Base-by-base conservation (phyloP, 2,797 vertebrate genomes). In the Kryptopterus vitreolus region DNA sequence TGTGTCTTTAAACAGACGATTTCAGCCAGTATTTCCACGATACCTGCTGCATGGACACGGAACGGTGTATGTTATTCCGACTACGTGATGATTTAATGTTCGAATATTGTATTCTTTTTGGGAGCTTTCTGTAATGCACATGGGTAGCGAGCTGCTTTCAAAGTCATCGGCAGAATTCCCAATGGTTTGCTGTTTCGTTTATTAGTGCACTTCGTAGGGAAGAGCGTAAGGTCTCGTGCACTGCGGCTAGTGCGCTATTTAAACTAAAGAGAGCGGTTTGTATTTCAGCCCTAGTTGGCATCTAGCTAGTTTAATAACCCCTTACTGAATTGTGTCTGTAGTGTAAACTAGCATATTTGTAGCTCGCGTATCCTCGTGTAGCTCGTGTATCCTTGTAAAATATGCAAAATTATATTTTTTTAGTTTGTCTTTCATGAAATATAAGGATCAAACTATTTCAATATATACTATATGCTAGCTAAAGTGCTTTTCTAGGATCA, bases 1-100 rank as follows among this genome's bases (percentile, higher is more conserved):
- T 89, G 89, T 89, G 89, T 93, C 8, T 77, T 93, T 12, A 87
- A 84, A 77, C 90, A 88, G 2, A 78, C 81, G 24, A 82, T 77
- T 3, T 87, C 86, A 81, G 65, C 66, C 15, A 84, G 77, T 58
- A 52, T 85, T 12, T 87, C 81, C 81, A 83, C 78, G 1, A 59
- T 29, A 1, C 35, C 65, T 0, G 13, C 62, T 1, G 26, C 84
- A 35, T 55, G 82, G 26, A n/a, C 61, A 5, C 81, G 78, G 82
- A 90, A 62, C 29, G 86, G 90, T 69, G 93, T 93, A 82, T 3
- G 92, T 90, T 15, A 22, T 15, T 1, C 55, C 13, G 0, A 1
- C 55, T 55, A 22, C 3, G n/a, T 29, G 9, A 33, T 52, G 13
- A 6, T 26, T 57, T 50, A 9, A 22, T 24, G 2, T 3, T 24